Conservation (phyloP, 1,140 invertebrate genomes). For the Pseudobourletiella spinata region DNA sequence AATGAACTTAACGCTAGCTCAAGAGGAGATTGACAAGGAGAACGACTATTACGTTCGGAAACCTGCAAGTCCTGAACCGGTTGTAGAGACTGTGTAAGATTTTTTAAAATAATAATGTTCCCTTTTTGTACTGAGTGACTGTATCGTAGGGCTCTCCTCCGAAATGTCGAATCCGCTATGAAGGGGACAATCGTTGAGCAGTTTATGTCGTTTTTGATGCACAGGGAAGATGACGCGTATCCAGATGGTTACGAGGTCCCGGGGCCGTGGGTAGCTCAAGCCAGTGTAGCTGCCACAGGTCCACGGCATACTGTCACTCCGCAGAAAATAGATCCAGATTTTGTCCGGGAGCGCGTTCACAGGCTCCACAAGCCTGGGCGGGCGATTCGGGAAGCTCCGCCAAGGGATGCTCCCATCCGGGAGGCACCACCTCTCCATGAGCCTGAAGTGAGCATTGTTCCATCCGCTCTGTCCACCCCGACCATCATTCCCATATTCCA, state of each 20-base stretch:
- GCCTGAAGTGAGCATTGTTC: slow-evolving; percentile 10
- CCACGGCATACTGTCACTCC: neutral
- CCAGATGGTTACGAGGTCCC: neutral
- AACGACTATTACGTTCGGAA: slow-evolving; percentile 56
- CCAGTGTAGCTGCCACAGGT: neutral
- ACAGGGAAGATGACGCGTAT: slow-evolving; percentile 9
- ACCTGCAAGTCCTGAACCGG: slow-evolving; percentile 16
- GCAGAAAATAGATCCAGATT: slow-evolving; percentile 27
- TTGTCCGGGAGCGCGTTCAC: slow-evolving; percentile 32
- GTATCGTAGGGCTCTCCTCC: too few relatives aligned
- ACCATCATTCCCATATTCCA: too few relatives aligned
- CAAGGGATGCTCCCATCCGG: slow-evolving; percentile 22
- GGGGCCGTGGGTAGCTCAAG: neutral
- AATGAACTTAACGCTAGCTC: slow-evolving; percentile 72
- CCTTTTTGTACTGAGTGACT: too few relatives aligned
- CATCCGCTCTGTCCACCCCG: too few relatives aligned
- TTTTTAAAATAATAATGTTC: neutral
- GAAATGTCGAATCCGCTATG: too few relatives aligned
- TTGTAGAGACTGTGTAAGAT: neutral
- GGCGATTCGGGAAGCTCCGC: slow-evolving; percentile 21
- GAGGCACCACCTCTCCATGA: slow-evolving; percentile 30
- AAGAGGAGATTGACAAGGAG: slow-evolving; percentile 82
- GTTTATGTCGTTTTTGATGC: neutral
- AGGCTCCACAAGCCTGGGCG: neutral
- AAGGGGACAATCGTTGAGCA: neutral